phyloP scores from a whole-genome alignment of 2,113 vertebrate species.

The Brachyhypopomus gauderio region DNA sequence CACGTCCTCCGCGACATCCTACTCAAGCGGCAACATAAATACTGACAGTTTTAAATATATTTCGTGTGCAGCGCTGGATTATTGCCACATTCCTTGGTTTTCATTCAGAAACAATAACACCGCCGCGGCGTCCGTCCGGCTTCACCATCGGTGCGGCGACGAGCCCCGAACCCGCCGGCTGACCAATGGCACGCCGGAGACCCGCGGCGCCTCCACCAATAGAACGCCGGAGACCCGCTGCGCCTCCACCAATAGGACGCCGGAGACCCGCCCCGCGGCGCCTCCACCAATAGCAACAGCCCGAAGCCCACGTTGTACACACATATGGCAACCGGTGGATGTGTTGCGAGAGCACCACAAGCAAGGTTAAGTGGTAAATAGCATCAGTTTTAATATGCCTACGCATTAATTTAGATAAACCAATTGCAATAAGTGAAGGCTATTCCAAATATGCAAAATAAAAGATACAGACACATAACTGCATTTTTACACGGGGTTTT shows the following conservation, averaged over 20 bases:
- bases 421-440: too few species aligned
- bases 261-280: slow-evolving; percentile 53
- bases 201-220: neutral
- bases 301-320: neutral
- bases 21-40: slow-evolving; percentile 32
- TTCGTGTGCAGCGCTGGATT: slow-evolving; percentile 12
- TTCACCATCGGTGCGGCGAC: slow-evolving; percentile 70
- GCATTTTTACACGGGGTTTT: too few species aligned
- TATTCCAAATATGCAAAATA: too few species aligned
- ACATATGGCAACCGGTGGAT: neutral
- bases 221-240: slow-evolving; percentile 37
- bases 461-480: too few species aligned
- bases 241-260: slow-evolving; percentile 38
- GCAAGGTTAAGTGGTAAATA: neutral
- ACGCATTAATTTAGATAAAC: too few species aligned
- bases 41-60: neutral
- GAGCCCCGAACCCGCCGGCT: slow-evolving; percentile 54
- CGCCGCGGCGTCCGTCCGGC: slow-evolving; percentile 66
- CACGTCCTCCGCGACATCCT: slow-evolving; percentile 48
- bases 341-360: neutral
- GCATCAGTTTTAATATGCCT: too few species aligned
- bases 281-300: slow-evolving; percentile 64
- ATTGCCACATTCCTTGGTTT: slow-evolving; percentile 61
- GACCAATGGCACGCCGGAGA: slow-evolving; percentile 61
- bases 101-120: slow-evolving; percentile 71